Base-by-base conservation (phyloP, 2,797 vertebrate genomes). In the Odontamblyopus rebecca region DNA sequence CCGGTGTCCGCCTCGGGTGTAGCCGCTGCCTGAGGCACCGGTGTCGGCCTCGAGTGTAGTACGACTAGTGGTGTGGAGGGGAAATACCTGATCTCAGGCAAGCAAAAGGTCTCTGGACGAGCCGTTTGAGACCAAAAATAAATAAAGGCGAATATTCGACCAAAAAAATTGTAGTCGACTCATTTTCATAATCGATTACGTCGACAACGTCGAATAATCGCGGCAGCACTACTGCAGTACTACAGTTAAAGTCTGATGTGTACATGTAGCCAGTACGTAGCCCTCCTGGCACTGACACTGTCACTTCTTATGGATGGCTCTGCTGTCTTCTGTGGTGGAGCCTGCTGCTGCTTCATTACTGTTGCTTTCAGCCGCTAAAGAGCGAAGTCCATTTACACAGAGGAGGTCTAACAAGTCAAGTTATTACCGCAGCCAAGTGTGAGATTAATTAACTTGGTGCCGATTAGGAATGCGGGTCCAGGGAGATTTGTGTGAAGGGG, bases 381-480 rank as follows among this genome's bases (percentile, higher is more conserved):
- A 89, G 69, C 59, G 35, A 84, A 87, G 86, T 88, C 88, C 89
- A 89, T 92, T 92, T 88, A 72, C 76, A 67, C 68, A 67, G 78
- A 75, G 79, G 82, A 89, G 86, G 89, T 92, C 89, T 89, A 88
- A 89, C 81, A 82, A 89, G 90, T 93, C 83, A 88, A 86, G 86
- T 90, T 91, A 92, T 92, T 91, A 91, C 83, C 81, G 85, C 88
- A 87, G 89, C 89, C 79, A 81, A 93, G 89, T 90, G 85, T 89
- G 87, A 89, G 91, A 92, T 93, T 93, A 93, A 94, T 94, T 92
- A 94, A 92, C 85, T 91, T 78, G 75, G 75, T 76, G 81, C 76
- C 72, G 79, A 93, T 92, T 92, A 92, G 84, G 83, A 87, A 87
- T 75, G 76, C 53, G 30, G 76, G 70, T 74, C 81, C 53, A 69